Evolutionary conservation across 92 coral and sea anemone genomes (phyloP).

Genomic region (Porites cylindrica): DNA sequence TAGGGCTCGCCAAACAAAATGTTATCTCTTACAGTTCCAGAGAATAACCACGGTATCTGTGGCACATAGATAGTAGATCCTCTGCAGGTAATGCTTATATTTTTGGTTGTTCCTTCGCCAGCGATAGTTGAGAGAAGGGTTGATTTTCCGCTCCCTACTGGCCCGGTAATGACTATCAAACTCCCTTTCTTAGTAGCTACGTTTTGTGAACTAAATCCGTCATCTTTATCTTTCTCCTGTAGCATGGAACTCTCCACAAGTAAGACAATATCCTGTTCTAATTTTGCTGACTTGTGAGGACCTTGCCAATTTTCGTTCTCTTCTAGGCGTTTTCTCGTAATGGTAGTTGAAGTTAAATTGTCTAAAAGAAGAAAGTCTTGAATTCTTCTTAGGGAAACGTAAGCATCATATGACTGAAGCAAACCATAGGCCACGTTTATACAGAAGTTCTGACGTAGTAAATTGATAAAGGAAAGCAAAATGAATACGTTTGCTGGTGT

Average conservation of each 20-base stretch:
- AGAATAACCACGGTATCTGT: background rate
- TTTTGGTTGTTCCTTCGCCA: background rate
- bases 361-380: slow-evolving; percentile 2
- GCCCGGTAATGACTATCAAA: background rate
- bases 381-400: background rate
- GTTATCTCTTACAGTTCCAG: background rate
- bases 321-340: background rate
- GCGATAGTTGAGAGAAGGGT: background rate
- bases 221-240: background rate
- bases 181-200: background rate
- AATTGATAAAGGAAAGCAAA: background rate
- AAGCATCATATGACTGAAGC: background rate
- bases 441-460: background rate
- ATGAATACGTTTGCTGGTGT: background rate
- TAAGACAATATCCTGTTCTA: background rate
- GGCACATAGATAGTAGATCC: background rate
- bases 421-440: background rate
- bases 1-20: background rate
- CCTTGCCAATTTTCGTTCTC: background rate
- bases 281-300: background rate
- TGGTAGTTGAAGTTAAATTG: background rate
- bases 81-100: background rate
- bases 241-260: background rate
- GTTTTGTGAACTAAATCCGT: background rate
- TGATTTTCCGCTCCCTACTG: background rate